Evolutionary conservation across 2,797 vertebrate genomes (phyloP), one percentile per base, ranked within the genome.

Genomic region (Pantherophis alleghaniensis): DNA sequence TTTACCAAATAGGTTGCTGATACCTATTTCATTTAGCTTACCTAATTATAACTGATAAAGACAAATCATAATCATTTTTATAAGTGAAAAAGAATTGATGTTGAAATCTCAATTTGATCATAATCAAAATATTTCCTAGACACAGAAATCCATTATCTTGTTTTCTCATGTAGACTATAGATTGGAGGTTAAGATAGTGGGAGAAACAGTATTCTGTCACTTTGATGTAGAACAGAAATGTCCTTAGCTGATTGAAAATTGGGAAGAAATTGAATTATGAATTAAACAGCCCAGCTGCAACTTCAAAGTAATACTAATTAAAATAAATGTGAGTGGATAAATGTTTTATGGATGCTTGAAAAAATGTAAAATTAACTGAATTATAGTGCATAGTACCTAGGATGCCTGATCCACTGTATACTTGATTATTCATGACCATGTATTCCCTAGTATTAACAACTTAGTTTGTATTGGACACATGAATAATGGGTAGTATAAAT

Each of bases 231-330:
- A 63, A 57, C 32, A 51, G 90, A 86, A 63, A 26, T 93, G 92
- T 59, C 32, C 55, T 91, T 57, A 95, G 51, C 69, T 96, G 90
- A n/a, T 18, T 74, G 60, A 74, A 92, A 66, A 13, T 7, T 51
- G 53, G 24, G 5, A 60, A 47, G 92, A 57, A 91, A 56, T 37
- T 86, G 42, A 92, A 59, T 93, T 88, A 94, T 91, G n/a, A 55
- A 37, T 7, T 2, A 0, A 0, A 4, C 88, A 92, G 90, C 93
- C 51, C 88, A 93, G 18, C 88, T 94, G 95, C 90, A 66, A 42
- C 59, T 94, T 88, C 89, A 93, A 60, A 94, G 37, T n/a, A n/a
- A 86, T 79, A 91, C 47, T 53, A 14, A 92, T 74, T 7, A 13
- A 89, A 92, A 89, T 26, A 53, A 90, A 63, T 86, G 63, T 59